These are phyloP conservation scores for Liopterus haemorrhoidalis DNA, from an alignment of 2,888 invertebrate genomes.

Conservation along the genomic window DNA sequence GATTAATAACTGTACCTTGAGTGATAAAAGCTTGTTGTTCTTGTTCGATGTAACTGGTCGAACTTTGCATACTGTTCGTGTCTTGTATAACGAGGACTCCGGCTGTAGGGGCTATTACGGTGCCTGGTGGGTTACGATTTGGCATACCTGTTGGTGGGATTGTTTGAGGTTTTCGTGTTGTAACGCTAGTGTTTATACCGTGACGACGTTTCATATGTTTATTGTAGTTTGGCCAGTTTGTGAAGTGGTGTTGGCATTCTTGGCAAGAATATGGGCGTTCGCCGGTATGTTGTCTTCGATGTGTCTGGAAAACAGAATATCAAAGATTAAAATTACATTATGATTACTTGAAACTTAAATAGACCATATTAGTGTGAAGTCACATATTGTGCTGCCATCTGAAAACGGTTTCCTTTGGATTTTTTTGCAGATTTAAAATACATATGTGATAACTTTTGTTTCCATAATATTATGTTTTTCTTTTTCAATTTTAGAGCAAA, in stretches of 20 bases:
- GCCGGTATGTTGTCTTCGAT: conserved; percentile 64
- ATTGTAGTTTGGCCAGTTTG: conserved; percentile 78
- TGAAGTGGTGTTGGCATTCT: conserved; percentile 67
- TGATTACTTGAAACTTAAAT: too few species aligned
- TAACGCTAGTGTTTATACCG: conserved; percentile 49
- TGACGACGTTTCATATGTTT: conserved; percentile 76
- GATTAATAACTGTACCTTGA: conserved; percentile 5
- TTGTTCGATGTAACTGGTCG: conserved; percentile 10
- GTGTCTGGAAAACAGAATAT: conserved; percentile 47
- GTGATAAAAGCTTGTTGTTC: conserved; percentile 13
- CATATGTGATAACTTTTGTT: too few species aligned
- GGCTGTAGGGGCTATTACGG: conserved; percentile 40
- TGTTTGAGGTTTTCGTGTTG: conserved; percentile 44
- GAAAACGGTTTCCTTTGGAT: too few species aligned
- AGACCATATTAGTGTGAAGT: too few species aligned
- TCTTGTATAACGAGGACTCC: conserved; percentile 18
- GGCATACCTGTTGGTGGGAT: conserved; percentile 47
- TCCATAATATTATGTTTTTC: too few species aligned
- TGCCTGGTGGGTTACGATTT: conserved; percentile 44
- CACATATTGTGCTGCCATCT: too few species aligned
- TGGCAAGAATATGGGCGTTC: conserved; percentile 68
- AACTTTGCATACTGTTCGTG: conserved; percentile 7
- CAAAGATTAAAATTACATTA: conserved; percentile 5
- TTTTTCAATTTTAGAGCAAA: too few species aligned
- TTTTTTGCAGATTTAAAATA: too few species aligned